These are phyloP conservation scores for Malthinus flaveolus DNA, from an alignment of 2,888 invertebrate species.

Conservation along the genomic window DNA sequence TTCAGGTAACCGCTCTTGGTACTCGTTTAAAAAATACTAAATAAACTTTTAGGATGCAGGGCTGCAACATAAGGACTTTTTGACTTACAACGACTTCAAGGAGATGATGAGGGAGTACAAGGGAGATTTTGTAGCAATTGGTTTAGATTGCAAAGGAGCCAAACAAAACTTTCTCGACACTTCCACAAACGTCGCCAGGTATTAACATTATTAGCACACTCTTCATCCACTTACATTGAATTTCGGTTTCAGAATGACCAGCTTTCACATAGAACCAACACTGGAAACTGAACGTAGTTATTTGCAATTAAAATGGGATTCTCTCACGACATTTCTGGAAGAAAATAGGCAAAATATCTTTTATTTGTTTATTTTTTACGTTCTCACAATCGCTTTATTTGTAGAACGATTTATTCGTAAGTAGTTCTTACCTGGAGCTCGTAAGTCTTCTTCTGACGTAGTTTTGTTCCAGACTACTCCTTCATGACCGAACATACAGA, in stretches of 20 bases:
- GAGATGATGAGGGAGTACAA: constrained; percentile 97
- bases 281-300: constrained; percentile 71
- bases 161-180: constrained; percentile 94
- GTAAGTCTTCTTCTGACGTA: not conserved
- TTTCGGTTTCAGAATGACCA: constrained; percentile 74
- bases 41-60: constrained; percentile 72
- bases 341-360: constrained; percentile 96
- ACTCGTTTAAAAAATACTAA: not conserved
- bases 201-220: constrained; percentile 5
- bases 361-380: constrained; percentile 92
- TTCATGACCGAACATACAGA: constrained; percentile 97
- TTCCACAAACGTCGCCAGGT: constrained; percentile 86
- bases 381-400: constrained; percentile 91
- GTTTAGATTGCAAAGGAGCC: constrained; percentile 91
- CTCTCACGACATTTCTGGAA: constrained; percentile 87
- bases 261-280: constrained; percentile 86
- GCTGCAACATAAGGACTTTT: constrained; percentile 83
- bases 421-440: constrained; percentile 44
- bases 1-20: constrained; percentile 61
- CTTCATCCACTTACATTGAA: not conserved
- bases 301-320: constrained; percentile 80
- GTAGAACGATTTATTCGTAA: constrained; percentile 91
- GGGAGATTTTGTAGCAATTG: constrained; percentile 93
- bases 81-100: constrained; percentile 91
- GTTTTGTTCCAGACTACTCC: constrained; percentile 72